Conservation (phyloP, 2,888 invertebrate species). For the Tolmerus cingulatus region DNA sequence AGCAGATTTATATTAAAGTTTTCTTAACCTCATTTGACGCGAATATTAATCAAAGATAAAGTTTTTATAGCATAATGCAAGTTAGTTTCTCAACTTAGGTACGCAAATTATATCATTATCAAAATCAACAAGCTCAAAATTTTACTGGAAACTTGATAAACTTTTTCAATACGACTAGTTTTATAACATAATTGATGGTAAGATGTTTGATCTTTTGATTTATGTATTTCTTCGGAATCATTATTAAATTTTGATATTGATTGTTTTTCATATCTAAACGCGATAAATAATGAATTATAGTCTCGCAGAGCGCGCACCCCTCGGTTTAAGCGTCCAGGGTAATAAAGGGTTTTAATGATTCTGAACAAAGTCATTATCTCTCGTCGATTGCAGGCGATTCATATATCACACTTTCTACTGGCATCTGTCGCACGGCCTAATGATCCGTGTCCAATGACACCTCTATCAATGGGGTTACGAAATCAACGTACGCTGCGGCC, state of each 20-base stretch:
- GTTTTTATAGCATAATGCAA: no score
- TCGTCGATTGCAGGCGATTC: background rate
- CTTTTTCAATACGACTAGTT: background rate
- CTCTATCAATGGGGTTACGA: slow-evolving; percentile 10
- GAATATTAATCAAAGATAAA: no score
- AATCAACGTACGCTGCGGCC: background rate
- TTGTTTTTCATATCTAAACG: background rate
- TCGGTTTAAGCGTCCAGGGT: background rate
- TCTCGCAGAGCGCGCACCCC: background rate
- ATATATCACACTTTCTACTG: slow-evolving; percentile 25
- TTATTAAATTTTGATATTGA: background rate
- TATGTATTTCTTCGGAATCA: background rate
- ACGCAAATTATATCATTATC: no score
- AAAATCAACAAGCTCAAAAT: no score
- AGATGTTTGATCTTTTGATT: background rate
- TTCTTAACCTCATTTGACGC: no score
- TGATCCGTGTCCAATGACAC: slow-evolving; percentile 39
- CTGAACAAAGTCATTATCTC: background rate
- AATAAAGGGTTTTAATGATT: background rate
- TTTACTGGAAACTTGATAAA: no score
- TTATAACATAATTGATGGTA: background rate
- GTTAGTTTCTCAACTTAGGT: no score
- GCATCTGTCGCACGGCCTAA: slow-evolving; percentile 39
- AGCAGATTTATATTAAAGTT: no score
- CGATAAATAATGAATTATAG: background rate